A percentile compares a stretch with the other conserved stretches of the same genome.
Conservation (phyloP, 2,888 invertebrate genomes). For the Thalpophila matura region DNA sequence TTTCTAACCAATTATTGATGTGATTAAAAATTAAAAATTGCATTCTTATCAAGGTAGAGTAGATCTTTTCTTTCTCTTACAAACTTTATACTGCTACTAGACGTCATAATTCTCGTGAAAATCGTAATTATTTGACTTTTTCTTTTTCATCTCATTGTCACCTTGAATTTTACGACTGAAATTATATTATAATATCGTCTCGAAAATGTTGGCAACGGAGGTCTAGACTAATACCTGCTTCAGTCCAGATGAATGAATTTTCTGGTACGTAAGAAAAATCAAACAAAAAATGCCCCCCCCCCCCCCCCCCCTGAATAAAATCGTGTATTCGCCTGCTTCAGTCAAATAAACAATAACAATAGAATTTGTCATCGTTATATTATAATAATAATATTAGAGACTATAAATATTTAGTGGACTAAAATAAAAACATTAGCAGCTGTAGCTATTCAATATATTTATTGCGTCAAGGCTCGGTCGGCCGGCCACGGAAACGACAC, state of each 20-base stretch:
- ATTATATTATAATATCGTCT: not conserved
- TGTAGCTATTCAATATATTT: slow-evolving; percentile 34
- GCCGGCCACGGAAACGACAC: slow-evolving; percentile 23
- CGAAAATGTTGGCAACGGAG: not conserved
- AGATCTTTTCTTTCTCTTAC: too few species aligned
- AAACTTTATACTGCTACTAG: not conserved
- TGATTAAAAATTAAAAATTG: too few species aligned
- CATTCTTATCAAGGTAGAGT: too few species aligned
- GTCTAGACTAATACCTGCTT: too few species aligned
- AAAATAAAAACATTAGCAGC: slow-evolving; percentile 27
- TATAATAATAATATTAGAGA: slow-evolving; percentile 2
- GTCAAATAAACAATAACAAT: slow-evolving; percentile 3
- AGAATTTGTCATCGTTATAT: not conserved
- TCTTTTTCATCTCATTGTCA: not conserved
- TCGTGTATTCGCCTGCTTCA: too few species aligned
- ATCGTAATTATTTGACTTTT: not conserved
- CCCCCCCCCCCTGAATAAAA: too few species aligned
- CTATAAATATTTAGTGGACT: not conserved
- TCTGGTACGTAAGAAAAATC: not conserved
- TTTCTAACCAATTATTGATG: too few species aligned
- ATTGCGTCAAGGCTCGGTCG: slow-evolving; percentile 23
- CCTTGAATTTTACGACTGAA: slow-evolving; percentile 1
- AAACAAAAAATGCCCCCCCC: too few species aligned
- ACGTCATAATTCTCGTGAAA: not conserved
- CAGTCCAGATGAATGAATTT: too few species aligned